Base-by-base conservation (phyloP, 1,140 invertebrate species). In the Ceratina australensis region DNA sequence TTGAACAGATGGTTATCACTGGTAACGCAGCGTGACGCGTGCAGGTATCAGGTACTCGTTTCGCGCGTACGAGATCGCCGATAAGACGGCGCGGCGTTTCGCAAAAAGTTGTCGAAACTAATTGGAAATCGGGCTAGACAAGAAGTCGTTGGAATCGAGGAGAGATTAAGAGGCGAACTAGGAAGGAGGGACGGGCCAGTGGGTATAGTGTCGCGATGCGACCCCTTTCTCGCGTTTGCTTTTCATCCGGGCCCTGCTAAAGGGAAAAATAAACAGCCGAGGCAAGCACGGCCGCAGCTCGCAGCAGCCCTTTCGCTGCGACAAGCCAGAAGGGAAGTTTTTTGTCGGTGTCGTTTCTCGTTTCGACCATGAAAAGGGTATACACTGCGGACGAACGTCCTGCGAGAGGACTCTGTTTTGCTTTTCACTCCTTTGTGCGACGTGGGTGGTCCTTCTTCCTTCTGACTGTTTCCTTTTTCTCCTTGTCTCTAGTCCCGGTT, bases 301-400 rank as follows among this genome's bases (percentile, higher is more conserved):
- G 33, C 24, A 22, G 49, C 57, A 80, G 78, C 72, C 72, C 59
- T 65, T 52, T 73, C 49, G 42, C 20, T 16, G 56, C 15, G 0
- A 13, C 8, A 18, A 20, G 24, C 50, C 65, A 0, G 4, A 54
- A 54, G 71, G 26, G 77, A 60, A 60, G 56, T 56, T 63, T 68
- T 75, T 79, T 79, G 78, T 56, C 57, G 72, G 69, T 63, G 63
- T 75, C 78, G 78, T 73, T 72, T 72, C 69, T 78, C 69, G 52
- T 75, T 68, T 68, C 78, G 49, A 52, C 24, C 65, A 42, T 28
- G 57, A 56, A 76, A 68, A 52, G 57, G 65, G 22, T 65, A 65
- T 22, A 22, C 66, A 42, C 33, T 8, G 66, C 24, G 59, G 33
- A 57, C 67, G 26, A 24, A 61, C 76, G 50, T 57, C 28, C 69